These are phyloP conservation scores for Suricata suricatta DNA, from an alignment of 2,113 vertebrate genomes.

Conservation along the genomic window DNA sequence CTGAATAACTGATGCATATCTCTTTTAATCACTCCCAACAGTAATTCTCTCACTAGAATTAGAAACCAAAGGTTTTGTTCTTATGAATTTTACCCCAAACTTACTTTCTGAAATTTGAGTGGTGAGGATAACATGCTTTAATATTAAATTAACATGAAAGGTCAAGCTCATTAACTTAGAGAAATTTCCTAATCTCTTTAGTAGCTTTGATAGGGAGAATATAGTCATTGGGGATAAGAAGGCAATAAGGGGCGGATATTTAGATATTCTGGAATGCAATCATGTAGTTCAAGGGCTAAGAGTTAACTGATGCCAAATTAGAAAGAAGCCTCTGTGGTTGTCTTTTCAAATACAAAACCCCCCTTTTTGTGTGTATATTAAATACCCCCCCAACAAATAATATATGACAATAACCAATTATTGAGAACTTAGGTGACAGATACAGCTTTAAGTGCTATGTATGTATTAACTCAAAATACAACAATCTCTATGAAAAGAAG, in stretches of 20 bases:
- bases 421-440: background rate
- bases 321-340: background rate
- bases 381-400: background rate
- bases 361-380: background rate
- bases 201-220: background rate
- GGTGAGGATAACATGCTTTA: background rate
- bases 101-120: background rate
- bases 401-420: background rate
- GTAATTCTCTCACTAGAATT: background rate
- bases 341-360: constrained; percentile 2
- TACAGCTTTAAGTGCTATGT: background rate
- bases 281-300: constrained; percentile 6
- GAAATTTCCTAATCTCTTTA: background rate
- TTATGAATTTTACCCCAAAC: background rate
- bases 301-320: background rate
- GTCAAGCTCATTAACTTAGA: background rate
- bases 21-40: background rate
- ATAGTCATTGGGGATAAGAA: background rate
- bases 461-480: background rate
- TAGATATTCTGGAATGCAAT: background rate
- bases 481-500: background rate
- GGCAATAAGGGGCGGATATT: background rate
- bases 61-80: constrained; percentile 3
- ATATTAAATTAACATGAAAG: background rate
- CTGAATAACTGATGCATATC: background rate